These are phyloP conservation scores for Heliconius hewitsoni DNA, from an alignment of 1,140 invertebrate species.

Conservation along the genomic window DNA sequence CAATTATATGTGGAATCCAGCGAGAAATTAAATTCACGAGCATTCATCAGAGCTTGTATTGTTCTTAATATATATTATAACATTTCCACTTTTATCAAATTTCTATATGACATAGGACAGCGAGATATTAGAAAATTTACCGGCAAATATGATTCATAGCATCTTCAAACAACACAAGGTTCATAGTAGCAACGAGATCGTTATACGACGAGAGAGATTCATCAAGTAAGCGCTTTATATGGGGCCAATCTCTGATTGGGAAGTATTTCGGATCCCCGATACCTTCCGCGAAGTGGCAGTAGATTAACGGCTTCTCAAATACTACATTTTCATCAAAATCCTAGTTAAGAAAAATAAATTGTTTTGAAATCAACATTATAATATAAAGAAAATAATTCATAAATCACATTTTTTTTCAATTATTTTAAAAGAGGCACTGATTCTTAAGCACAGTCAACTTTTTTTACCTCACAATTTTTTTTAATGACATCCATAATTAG, in stretches of 20 bases:
- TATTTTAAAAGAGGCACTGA: neutral
- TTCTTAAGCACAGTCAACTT: neutral
- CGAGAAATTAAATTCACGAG: too few species aligned
- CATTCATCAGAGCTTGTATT: too few species aligned
- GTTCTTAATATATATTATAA: too few species aligned
- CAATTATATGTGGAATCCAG: too few species aligned
- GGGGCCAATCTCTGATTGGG: constrained; percentile 87
- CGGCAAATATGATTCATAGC: constrained; percentile 95
- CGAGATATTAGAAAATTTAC: constrained; percentile 49
- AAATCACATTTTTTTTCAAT: neutral
- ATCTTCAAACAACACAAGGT: constrained; percentile 97
- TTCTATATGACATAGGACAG: neutral
- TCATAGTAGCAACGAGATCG: constrained; percentile 93
- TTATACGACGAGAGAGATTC: constrained; percentile 94
- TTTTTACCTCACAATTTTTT: constrained; percentile 89
- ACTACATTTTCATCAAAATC: constrained; percentile 72
- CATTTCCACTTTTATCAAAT: too few species aligned
- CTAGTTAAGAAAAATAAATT: constrained; percentile 39
- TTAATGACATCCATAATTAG: constrained; percentile 89
- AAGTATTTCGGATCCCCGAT: constrained; percentile 96
- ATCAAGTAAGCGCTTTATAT: constrained; percentile 88
- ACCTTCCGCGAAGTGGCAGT: constrained; percentile 94
- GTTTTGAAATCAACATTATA: too few species aligned
- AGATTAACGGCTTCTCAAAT: constrained; percentile 88
- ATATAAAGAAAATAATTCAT: too few species aligned